Conservation (phyloP, 2,797 vertebrate species). For the Rhynchotus rufescens region DNA sequence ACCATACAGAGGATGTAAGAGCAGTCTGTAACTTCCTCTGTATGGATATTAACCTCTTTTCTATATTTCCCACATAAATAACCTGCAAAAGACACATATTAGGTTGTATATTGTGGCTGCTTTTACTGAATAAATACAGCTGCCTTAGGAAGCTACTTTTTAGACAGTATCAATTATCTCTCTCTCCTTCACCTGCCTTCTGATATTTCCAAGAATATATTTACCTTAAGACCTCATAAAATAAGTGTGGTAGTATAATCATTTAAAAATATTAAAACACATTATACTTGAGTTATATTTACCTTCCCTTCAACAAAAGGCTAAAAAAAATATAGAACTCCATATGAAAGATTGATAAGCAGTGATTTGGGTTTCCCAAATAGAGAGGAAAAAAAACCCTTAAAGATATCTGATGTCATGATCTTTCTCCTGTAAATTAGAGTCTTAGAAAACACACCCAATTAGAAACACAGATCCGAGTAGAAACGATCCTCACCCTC, state of each 20-base stretch:
- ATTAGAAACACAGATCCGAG: not conserved
- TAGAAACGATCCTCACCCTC: not conserved
- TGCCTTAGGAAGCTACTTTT: not conserved
- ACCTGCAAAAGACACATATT: not conserved
- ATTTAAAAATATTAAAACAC: not conserved
- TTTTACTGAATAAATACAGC: not conserved
- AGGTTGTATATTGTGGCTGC: not conserved
- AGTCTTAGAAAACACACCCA: not conserved
- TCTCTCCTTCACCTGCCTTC: not conserved
- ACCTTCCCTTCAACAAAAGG: not conserved
- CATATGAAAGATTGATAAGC: not conserved
- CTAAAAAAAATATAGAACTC: not conserved
- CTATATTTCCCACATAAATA: not conserved
- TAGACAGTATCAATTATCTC: not conserved
- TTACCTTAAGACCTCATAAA: not conserved
- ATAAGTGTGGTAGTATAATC: not conserved
- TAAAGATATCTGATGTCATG: not conserved
- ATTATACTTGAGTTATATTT: not conserved
- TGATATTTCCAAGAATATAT: not conserved
- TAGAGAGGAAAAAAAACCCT: not conserved
- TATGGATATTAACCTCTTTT: not conserved
- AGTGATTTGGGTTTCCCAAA: not conserved
- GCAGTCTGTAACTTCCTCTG: not conserved
- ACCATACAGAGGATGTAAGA: not conserved
- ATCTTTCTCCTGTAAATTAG: not conserved